These are phyloP conservation scores for Drepana arcuata DNA, from an alignment of 1,140 invertebrate genomes.

Conservation along the genomic window DNA sequence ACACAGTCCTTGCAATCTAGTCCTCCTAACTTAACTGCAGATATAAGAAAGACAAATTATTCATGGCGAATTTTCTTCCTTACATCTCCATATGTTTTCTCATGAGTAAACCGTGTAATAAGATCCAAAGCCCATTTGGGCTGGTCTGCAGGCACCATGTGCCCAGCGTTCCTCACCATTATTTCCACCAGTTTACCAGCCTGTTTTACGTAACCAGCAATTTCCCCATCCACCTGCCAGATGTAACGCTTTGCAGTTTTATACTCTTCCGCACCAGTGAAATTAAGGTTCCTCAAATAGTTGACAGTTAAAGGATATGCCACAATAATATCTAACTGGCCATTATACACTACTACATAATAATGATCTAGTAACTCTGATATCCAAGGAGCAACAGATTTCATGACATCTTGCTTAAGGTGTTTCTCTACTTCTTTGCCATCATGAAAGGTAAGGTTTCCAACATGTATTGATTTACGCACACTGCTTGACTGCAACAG, in stretches of 20 bases:
- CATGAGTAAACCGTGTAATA: slow-evolving; percentile 82
- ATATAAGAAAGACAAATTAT: too few species aligned
- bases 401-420: slow-evolving; percentile 85
- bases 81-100: slow-evolving; percentile 60
- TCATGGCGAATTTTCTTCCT: not conserved
- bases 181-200: slow-evolving; percentile 84
- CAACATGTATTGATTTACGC: slow-evolving; percentile 86
- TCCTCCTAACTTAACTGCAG: too few species aligned
- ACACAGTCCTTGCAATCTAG: too few species aligned
- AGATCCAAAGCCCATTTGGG: slow-evolving; percentile 84
- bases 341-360: slow-evolving; percentile 83
- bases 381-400: slow-evolving; percentile 84
- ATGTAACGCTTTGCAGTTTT: slow-evolving; percentile 75
- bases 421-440: slow-evolving; percentile 76
- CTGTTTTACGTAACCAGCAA: slow-evolving; percentile 85
- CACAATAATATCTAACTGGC: slow-evolving; percentile 89
- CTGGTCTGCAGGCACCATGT: slow-evolving; percentile 88
- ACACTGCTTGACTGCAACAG: slow-evolving; percentile 76
- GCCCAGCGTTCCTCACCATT: slow-evolving; percentile 86
- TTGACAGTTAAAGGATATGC: slow-evolving; percentile 84
- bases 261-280: slow-evolving; percentile 77
- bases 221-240: slow-evolving; percentile 79
- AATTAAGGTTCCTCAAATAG: slow-evolving; percentile 80
- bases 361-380: slow-evolving; percentile 79
- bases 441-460: slow-evolving; percentile 80